Evolutionary conservation across 2,113 vertebrate genomes (phyloP).

Genomic region (Sebastes fasciatus): DNA sequence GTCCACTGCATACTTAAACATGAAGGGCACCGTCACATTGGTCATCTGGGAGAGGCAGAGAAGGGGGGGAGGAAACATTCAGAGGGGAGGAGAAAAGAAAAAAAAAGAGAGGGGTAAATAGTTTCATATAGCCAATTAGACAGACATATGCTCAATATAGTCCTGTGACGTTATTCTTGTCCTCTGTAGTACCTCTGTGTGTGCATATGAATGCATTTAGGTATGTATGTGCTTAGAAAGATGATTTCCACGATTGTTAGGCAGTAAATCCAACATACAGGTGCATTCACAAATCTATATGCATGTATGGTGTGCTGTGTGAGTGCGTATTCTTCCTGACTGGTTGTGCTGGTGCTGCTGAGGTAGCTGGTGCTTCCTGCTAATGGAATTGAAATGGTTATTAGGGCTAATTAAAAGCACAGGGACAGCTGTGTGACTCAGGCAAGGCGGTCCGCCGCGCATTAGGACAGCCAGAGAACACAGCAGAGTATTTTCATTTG

Average conservation of each 20-base stretch:
- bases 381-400: conserved; percentile 87
- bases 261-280: conserved; percentile 17
- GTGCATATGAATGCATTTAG: neutral
- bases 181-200: conserved; percentile 7
- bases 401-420: conserved; percentile 86
- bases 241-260: neutral
- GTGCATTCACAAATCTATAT: neutral
- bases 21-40: conserved; percentile 97
- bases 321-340: conserved; percentile 33
- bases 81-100: conserved; percentile 21
- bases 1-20: conserved; percentile 99
- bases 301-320: conserved; percentile 15
- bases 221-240: neutral
- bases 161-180: conserved; percentile 24
- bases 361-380: conserved; percentile 76
- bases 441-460: conserved; percentile 68
- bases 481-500: conserved; percentile 60
- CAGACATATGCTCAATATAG: conserved; percentile 37
- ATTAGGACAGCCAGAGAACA: conserved; percentile 76
- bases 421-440: conserved; percentile 82
- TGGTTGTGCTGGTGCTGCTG: conserved; percentile 62
- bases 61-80: conserved; percentile 33
- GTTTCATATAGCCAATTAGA: conserved; percentile 50
- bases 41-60: conserved; percentile 86
- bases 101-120: conserved; percentile 3